These are phyloP conservation scores for Artemisiospiza belli DNA, from an alignment of 2,113 vertebrate species.

Conservation along the genomic window DNA sequence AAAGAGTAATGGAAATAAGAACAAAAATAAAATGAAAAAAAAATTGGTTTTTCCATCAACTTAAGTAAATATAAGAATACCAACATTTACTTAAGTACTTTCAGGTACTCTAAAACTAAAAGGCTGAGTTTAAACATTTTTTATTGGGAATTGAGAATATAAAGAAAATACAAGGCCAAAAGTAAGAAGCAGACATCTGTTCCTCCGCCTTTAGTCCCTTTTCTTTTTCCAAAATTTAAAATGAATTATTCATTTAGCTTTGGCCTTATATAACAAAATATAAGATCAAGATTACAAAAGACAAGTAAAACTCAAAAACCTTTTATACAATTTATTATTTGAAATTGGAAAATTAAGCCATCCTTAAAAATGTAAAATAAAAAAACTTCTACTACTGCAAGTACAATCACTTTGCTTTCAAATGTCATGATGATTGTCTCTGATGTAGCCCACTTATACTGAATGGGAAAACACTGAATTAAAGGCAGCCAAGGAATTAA, in stretches of 20 bases:
- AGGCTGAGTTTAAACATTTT: neutral
- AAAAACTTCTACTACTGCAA: neutral
- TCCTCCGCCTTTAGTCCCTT: neutral
- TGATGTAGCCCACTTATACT: neutral
- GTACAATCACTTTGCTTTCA: neutral
- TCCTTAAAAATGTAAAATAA: neutral
- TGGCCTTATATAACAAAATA: neutral
- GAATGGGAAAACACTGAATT: neutral
- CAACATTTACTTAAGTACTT: neutral
- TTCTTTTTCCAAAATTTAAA: neutral
- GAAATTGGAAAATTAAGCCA: neutral
- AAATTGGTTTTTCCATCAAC: rapidly evolving
- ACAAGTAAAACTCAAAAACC: neutral
- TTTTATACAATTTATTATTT: neutral
- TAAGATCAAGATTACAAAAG: neutral
- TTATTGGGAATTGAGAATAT: neutral
- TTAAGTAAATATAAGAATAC: neutral
- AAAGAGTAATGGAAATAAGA: neutral
- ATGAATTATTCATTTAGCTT: neutral
- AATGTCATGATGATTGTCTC: neutral
- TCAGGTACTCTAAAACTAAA: neutral
- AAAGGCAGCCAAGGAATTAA: neutral
- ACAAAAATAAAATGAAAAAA: neutral
- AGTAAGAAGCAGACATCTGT: neutral
- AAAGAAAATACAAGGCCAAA: neutral